Percentiles rank a stretch among this genome's conserved stretches.
Evolutionary conservation across 2,888 invertebrate species (phyloP).

Genomic region (Axea sp.): DNA sequence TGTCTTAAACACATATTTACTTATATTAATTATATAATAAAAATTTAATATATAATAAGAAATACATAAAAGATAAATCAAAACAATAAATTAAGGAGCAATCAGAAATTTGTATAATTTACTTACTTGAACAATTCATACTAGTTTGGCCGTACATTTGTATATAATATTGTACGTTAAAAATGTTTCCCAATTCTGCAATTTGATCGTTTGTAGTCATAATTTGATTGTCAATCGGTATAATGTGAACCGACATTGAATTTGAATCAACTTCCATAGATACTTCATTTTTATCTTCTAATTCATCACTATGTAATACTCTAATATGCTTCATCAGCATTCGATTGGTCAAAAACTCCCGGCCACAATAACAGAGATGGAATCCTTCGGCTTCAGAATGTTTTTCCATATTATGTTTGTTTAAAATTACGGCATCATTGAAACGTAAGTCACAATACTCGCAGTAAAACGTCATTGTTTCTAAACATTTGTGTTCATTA

Average conservation of each 20-base stretch:
- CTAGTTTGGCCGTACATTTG: not conserved
- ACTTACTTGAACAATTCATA: conserved; percentile 43
- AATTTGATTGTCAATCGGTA: conserved; percentile 24
- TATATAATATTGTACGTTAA: conserved; percentile 19
- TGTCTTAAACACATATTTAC: too few relatives aligned
- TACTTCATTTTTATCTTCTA: not conserved
- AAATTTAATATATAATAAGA: not conserved
- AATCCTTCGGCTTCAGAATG: conserved; percentile 61
- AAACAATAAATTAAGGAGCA: too few relatives aligned
- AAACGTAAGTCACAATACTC: conserved; percentile 21
- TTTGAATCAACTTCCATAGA: not conserved
- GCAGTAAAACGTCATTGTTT: conserved; percentile 21
- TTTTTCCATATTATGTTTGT: conserved; percentile 25
- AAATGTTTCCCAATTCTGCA: conserved; percentile 19
- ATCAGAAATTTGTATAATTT: too few relatives aligned
- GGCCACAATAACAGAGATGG: conserved; percentile 64
- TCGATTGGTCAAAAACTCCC: conserved; percentile 60
- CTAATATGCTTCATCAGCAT: conserved; percentile 64
- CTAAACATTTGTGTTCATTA: conserved; percentile 31
- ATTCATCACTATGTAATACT: conserved; percentile 11
- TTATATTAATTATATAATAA: too few relatives aligned
- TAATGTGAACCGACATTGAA: conserved; percentile 16
- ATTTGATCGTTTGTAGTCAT: conserved; percentile 8
- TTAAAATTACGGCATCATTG: not conserved
- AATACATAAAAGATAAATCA: not conserved